A percentile compares a stretch with the other conserved stretches of the same genome.
phyloP scores from a whole-genome alignment of 2,113 vertebrate genomes.

The Zapus hudsonius region DNA sequence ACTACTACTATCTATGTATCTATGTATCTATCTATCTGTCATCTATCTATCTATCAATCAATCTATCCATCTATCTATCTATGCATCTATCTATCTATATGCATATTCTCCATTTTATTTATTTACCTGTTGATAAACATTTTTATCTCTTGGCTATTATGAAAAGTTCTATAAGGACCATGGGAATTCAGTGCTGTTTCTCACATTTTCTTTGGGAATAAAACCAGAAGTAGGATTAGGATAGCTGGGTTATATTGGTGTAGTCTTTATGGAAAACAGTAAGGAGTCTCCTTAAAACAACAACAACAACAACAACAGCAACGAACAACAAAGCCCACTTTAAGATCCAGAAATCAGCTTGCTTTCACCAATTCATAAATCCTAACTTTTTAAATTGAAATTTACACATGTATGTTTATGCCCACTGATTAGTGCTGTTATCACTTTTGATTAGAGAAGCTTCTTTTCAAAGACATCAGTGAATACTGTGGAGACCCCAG shows the following conservation, averaged over 20 bases:
- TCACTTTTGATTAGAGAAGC: too few relatives aligned
- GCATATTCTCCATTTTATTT: not conserved
- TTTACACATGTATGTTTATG: not conserved
- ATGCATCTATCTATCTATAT: too few relatives aligned
- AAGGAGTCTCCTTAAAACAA: not conserved
- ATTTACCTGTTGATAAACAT: not conserved
- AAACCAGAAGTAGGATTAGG: not conserved
- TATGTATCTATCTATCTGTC: too few relatives aligned
- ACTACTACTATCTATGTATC: too few relatives aligned
- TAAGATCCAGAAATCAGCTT: not conserved
- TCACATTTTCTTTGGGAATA: not conserved
- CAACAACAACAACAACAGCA: not conserved
- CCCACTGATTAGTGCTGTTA: too few relatives aligned
- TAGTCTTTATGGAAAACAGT: not conserved
- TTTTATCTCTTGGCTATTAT: not conserved
- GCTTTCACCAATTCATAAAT: conserved; percentile 23
- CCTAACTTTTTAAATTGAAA: not conserved
- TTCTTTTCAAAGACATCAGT: too few relatives aligned
- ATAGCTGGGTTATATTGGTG: not conserved
- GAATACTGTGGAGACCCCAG: too few relatives aligned
- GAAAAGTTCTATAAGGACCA: not conserved
- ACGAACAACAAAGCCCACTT: too few relatives aligned
- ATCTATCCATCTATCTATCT: too few relatives aligned
- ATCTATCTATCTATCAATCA: too few relatives aligned
- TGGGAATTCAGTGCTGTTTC: fast-evolving